Evolutionary conservation across 2,797 vertebrate species (phyloP), one percentile per base, ranked within the genome.

Genomic region (Pempheris klunzingeri): DNA sequence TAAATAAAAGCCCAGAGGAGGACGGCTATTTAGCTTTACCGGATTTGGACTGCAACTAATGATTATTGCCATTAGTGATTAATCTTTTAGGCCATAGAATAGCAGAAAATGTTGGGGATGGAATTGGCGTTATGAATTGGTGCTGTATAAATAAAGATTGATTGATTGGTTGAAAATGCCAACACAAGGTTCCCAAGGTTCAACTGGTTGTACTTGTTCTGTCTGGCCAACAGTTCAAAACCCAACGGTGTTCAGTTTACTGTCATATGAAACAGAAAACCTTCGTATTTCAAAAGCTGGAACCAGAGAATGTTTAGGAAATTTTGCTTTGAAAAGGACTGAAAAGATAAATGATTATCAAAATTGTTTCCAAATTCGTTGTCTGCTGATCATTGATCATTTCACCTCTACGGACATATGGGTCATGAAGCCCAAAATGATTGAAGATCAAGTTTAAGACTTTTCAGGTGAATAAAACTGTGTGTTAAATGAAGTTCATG

Each of bases 1-100:
- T 18, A 52, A 54, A 55, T 36, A 44, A 26, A 44, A 34, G 36
- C 15, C 17, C 28, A 28, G 59, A 72, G 47, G 46, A 61, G 24
- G 46, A 24, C n/a, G n/a, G n/a, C n/a, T n/a, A n/a, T n/a, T n/a
- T n/a, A n/a, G n/a, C n/a, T n/a, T n/a, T n/a, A n/a, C 34, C 26
- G 34, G 26, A 50, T 20, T 13, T 11, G 2, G 12, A 7, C 34
- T 60, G 58, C 52, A 30, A 1, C 8, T n/a, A 30, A 7, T 22
- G 22, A 41, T n/a, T 26, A 10, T 28, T 17, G n/a, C n/a, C 3
- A 65, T 39, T 52, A 2, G 18, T 20, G 0, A 34, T 55, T 34
- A 0, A 12, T 55, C 0, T 4, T 20, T 50, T 26, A 26, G 5
- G 13, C 5, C 2, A 24, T 14, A 50, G 15, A 26, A 50, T 49